A percentile compares a stretch with the other conserved stretches of the same genome.
These are phyloP conservation scores for Mesoclemmys tuberculata DNA, from an alignment of 2,113 vertebrate genomes.

Conservation along the genomic window DNA sequence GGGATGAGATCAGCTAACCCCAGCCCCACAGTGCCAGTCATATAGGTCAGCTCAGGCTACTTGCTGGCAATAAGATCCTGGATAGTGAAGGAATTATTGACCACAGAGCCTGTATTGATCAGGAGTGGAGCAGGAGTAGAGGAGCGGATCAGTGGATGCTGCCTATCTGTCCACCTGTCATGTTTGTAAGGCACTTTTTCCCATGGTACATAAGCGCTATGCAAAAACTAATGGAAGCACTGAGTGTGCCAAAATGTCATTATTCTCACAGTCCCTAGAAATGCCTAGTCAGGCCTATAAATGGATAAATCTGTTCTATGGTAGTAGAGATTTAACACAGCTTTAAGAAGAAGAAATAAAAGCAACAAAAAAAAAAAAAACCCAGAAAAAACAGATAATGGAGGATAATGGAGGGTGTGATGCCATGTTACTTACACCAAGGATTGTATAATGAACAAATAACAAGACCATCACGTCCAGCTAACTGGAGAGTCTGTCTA, in stretches of 20 bases:
- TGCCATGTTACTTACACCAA: neutral
- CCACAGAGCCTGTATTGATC: neutral
- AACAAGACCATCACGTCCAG: neutral
- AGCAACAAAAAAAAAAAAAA: neutral
- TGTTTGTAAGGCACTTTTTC: neutral
- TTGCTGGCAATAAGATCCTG: neutral
- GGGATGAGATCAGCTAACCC: neutral
- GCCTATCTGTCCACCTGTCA: neutral
- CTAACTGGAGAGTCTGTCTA: neutral
- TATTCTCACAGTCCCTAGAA: neutral
- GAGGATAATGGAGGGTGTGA: neutral
- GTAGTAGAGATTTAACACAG: neutral
- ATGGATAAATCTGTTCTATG: neutral
- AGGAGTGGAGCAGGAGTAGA: neutral
- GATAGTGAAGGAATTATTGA: neutral
- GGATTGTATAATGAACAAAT: neutral
- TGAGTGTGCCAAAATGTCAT: neutral
- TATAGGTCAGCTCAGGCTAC: neutral
- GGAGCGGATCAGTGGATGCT: neutral
- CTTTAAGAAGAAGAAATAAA: neutral
- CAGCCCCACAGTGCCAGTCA: neutral
- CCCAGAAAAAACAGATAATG: neutral
- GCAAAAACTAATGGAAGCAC: neutral
- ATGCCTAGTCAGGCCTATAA: neutral
- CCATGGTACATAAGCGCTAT: neutral